Base-by-base conservation (phyloP, 2,888 invertebrate species). In the Suillia variegata region DNA sequence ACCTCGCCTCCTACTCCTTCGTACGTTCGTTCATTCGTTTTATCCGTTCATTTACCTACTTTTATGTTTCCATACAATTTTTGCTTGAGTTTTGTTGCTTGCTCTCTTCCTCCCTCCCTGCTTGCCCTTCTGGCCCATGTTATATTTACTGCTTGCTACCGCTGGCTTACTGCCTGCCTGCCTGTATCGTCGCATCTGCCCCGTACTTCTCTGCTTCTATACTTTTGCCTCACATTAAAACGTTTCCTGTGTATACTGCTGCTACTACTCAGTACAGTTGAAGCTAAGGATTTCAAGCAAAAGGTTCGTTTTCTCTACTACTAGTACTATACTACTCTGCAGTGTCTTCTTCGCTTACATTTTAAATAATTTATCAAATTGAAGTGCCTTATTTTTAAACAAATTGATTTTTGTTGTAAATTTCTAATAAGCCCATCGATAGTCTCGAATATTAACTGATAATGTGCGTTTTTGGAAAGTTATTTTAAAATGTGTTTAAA, bases 211-310 rank as follows among this genome's bases (percentile, higher is more conserved):
- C 45, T 18, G 20, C 20, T 20, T 45, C 45, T 45, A 45, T n/a
- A 13, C n/a, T 38, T 17, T 17, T 45, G 45, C 45, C 13, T 45
- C 17, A 8, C 18, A 17, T 45, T 18, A 20, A 45, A 45, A 45
- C 45, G 20, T 45, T 20, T 73, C 68, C 71, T 62, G 70, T 65
- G 54, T 62, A 56, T 34, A 38, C 54, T 57, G 53, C 18, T 42
- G 62, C 61, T 61, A 56, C 61, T 5, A 5, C 61, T 66, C 64
- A 65, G 71, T 77, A 79, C 79, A 77, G 77, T 77, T 74, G 63
- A 71, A 71, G 65, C 71, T 67, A 63, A 71, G 69, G 69, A 69
- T 65, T 69, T 62, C 65, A 68, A 67, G 69, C 61, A 65, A 68
- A 67, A 75, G 75, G 79, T 79, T 77, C 65, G 75, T 70, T 54